Conservation (phyloP, 2,113 vertebrate species). For the Hemiscyllium ocellatum region DNA sequence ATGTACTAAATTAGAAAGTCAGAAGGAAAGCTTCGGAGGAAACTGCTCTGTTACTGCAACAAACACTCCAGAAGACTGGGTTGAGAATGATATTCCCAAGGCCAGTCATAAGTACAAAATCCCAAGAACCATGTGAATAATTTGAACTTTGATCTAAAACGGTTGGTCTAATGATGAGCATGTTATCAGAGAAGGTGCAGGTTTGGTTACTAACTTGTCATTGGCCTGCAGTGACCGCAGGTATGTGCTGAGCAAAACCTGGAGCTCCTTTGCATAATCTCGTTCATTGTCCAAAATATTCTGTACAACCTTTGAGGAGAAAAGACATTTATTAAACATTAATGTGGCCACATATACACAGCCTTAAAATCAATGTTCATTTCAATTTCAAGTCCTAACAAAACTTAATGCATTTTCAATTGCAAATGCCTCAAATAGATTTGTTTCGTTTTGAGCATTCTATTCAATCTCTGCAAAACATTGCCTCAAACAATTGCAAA, state of each 20-base stretch:
- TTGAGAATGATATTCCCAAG: not conserved
- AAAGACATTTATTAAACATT: not conserved
- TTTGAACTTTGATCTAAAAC: not conserved
- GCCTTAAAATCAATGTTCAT: not conserved
- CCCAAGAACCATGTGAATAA: not conserved
- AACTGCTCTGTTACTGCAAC: not conserved
- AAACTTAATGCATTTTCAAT: not conserved
- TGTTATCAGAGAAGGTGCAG: no score
- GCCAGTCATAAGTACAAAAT: not conserved
- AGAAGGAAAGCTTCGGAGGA: not conserved
- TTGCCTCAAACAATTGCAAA: not conserved
- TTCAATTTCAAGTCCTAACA: not conserved
- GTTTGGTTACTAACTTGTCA: conserved; percentile 76
- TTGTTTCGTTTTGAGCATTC: no score
- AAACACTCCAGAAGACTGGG: not conserved
- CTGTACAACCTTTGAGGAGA: conserved; percentile 76
- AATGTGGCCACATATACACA: not conserved
- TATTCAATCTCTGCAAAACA: not conserved
- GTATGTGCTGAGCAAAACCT: conserved; percentile 78
- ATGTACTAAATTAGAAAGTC: not conserved
- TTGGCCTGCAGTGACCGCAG: conserved; percentile 82
- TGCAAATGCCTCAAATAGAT: not conserved
- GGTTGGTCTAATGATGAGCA: no score
- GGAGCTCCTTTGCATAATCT: conserved; percentile 90
- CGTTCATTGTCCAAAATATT: conserved; percentile 93